phyloP scores from a whole-genome alignment of 2,888 invertebrate genomes.

The Acrocyrtus sp. region DNA sequence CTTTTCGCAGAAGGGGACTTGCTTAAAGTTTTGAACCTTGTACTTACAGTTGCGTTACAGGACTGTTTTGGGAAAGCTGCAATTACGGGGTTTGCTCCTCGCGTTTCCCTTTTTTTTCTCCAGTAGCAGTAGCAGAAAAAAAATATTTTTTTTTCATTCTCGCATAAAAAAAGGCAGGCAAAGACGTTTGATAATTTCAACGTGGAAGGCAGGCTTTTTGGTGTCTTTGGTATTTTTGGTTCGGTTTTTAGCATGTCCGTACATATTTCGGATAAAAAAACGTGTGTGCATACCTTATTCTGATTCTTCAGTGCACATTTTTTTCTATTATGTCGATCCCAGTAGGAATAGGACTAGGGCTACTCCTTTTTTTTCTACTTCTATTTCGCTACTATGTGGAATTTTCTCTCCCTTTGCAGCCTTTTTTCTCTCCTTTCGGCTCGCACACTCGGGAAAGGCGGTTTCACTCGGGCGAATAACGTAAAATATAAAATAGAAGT shows the following conservation, averaged over 20 bases:
- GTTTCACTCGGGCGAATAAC: constrained; percentile 40
- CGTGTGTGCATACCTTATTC: background rate
- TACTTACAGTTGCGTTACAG: background rate
- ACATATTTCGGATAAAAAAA: too few species aligned
- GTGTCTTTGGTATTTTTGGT: too few species aligned
- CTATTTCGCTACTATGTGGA: too few species aligned
- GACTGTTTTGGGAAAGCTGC: background rate
- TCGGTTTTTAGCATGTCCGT: too few species aligned
- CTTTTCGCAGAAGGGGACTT: background rate
- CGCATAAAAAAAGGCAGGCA: too few species aligned
- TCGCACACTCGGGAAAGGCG: constrained; percentile 43
- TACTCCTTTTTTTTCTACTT: background rate
- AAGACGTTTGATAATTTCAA: too few species aligned
- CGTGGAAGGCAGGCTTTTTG: background rate
- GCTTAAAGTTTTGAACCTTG: background rate
- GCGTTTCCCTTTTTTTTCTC: too few species aligned
- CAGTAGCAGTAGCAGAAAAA: too few species aligned
- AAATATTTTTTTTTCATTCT: too few species aligned
- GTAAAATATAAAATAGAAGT: constrained; percentile 35
- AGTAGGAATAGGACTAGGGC: background rate
- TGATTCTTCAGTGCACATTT: constrained; percentile 22
- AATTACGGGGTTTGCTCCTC: too few species aligned
- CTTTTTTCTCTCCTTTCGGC: constrained; percentile 19
- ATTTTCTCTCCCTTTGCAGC: too few species aligned
- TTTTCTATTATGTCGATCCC: background rate